Base-by-base conservation (phyloP, 2,797 vertebrate genomes). In the Sandelia bainsii region DNA sequence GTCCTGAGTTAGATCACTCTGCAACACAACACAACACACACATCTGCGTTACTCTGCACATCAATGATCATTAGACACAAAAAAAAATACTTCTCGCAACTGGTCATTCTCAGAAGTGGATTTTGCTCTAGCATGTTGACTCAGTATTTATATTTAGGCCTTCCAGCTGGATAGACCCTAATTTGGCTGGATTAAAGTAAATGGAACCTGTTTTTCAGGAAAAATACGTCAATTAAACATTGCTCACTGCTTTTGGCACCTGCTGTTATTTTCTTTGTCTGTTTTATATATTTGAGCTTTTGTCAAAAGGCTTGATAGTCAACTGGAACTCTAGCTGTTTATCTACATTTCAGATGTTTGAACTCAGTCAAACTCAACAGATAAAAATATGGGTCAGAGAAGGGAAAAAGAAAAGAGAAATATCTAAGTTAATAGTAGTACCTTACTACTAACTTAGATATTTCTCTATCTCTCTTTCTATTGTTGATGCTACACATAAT, bases 1-100 rank as follows among this genome's bases (percentile, higher is more conserved):
- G 85, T 98, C 96, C 91, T 97, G 96, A 71, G 96, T 97, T 56
- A 98, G 84, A 83, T 99, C 98, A 46, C 97, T 98, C 98, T 99
- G 87, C 32, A 83, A 84, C 48, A 82, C 52, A 45, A 81, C 25
- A 82, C 40, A 70, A 22, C 66, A 59, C 19, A 46, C 45, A 20
- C 45, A 11, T 5, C 8, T 20, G 45, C 11, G n/a, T 46, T 45
- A 19, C 4, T 45, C 13, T 8, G 8, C 42, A 45, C 8, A 8
- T 17, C 17, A 8, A 17, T 8, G 11, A 19, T 1, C 8, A 19
- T 45, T 2, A 45, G 6, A 45, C 42, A 42, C 6, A 3, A 39
- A 2, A 10, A 14, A 16, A 14, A 12, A 14, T 3, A 14, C 42
- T 45, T 45, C 42, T 9, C 42, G 1, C 8, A 32, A 32, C 29